Percentiles rank a stretch among this genome's conserved stretches.
These are phyloP conservation scores for Herpailurus yagouaroundi DNA, from an alignment of 2,113 vertebrate genomes.

Conservation along the genomic window DNA sequence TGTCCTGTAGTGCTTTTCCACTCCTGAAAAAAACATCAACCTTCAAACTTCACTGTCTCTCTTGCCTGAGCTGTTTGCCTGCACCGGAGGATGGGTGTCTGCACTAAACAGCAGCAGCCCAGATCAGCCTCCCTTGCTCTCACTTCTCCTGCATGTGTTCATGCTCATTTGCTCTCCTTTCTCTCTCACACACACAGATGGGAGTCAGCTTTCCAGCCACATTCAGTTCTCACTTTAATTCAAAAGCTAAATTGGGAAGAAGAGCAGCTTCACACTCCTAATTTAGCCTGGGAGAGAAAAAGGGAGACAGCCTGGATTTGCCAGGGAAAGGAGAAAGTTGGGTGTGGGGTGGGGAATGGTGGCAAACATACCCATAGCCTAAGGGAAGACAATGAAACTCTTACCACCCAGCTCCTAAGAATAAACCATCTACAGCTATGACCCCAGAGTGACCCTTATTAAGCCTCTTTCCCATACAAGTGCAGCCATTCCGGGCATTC, in stretches of 20 bases:
- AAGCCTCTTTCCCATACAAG: background rate
- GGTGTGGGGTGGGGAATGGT: background rate
- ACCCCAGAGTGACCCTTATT: background rate
- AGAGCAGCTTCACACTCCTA: constrained; percentile 80
- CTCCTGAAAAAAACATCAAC: background rate
- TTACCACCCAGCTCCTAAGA: constrained; percentile 13
- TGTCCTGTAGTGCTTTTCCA: background rate
- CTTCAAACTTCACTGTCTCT: background rate
- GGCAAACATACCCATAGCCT: background rate
- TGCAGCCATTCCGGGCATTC: background rate
- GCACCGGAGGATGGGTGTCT: background rate
- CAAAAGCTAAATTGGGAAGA: constrained; percentile 80
- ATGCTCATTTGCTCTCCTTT: background rate
- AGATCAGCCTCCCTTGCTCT: background rate
- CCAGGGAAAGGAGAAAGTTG: constrained; percentile 60
- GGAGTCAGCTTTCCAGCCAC: constrained; percentile 76
- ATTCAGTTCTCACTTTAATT: constrained; percentile 79
- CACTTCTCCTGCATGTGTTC: background rate
- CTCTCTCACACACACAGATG: constrained; percentile 63
- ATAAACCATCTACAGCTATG: background rate
- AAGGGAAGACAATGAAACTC: background rate
- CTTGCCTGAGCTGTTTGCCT: background rate
- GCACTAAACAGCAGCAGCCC: background rate
- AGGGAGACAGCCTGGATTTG: constrained; percentile 70
- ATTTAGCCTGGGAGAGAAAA: constrained; percentile 78